Conservation (phyloP, 2,797 vertebrate genomes). For the Macrochelys suwanniensis region DNA sequence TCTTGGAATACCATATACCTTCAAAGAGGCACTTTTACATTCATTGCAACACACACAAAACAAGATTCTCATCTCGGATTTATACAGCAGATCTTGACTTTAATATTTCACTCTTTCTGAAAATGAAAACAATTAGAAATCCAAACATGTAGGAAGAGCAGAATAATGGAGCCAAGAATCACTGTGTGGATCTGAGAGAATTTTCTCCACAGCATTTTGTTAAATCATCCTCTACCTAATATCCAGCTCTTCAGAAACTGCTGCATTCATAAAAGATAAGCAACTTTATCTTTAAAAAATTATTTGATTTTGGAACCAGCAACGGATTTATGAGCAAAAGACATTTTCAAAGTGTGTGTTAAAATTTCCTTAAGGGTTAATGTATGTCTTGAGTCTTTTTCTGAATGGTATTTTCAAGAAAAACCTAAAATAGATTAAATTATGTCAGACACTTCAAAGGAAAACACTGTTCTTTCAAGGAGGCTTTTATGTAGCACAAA, state of each 20-base stretch:
- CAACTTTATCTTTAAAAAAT: not conserved
- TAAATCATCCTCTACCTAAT: not conserved
- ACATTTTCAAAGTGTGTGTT: not conserved
- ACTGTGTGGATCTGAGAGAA: not conserved
- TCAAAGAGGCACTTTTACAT: not conserved
- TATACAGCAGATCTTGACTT: not conserved
- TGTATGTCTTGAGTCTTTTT: not conserved
- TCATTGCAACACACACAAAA: not conserved
- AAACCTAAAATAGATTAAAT: constrained; percentile 44
- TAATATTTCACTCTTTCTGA: not conserved
- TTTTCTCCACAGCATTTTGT: accelerated
- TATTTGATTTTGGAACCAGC: not conserved
- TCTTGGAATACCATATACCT: not conserved
- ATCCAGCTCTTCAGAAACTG: not conserved
- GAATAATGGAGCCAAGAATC: not conserved
- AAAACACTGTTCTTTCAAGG: constrained; percentile 40
- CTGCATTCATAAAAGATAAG: not conserved
- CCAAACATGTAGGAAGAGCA: not conserved
- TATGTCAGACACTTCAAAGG: constrained; percentile 27
- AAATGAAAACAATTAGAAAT: not conserved
- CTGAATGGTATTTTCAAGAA: not conserved
- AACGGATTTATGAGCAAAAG: not conserved
- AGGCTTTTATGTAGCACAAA: constrained; percentile 32
- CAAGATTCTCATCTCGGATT: not conserved
- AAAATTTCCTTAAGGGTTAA: not conserved